Conservation (phyloP, 2,888 invertebrate genomes). For the Phyllotreta striolata region DNA sequence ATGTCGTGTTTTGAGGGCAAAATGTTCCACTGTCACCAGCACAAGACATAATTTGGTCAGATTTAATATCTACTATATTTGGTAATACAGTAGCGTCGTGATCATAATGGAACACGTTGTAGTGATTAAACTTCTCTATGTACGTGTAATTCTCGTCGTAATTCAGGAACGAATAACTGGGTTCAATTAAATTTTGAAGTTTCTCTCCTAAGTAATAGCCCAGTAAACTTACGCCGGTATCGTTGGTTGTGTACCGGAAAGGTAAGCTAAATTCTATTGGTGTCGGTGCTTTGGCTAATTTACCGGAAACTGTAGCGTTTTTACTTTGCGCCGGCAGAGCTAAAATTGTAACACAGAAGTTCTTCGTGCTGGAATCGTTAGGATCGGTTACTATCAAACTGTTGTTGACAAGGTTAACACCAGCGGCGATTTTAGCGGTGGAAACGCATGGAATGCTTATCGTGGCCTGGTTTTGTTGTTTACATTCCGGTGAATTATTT, state of each 20-base stretch:
- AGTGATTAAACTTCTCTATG: conserved; percentile 30
- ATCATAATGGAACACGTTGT: conserved; percentile 29
- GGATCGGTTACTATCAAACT: conserved; percentile 40
- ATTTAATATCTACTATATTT: conserved; percentile 21
- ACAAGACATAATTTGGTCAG: conserved; percentile 25
- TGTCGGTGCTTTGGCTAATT: background rate
- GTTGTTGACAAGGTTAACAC: conserved; percentile 48
- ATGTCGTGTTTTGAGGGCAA: conserved; percentile 28
- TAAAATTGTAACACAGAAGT: conserved; percentile 26
- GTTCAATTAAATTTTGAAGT: conserved; percentile 22
- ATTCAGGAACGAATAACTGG: conserved; percentile 28
- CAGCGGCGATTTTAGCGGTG: conserved; percentile 50
- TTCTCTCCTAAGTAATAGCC: conserved; percentile 29
- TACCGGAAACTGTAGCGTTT: conserved; percentile 7
- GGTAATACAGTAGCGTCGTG: conserved; percentile 23
- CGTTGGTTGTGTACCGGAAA: conserved; percentile 32
- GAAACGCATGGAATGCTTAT: conserved; percentile 55
- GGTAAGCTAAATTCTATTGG: conserved; percentile 14
- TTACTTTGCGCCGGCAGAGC: conserved; percentile 28
- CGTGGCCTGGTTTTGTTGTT: conserved; percentile 45
- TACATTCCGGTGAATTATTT: conserved; percentile 51
- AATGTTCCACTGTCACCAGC: conserved; percentile 33
- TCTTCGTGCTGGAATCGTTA: conserved; percentile 26
- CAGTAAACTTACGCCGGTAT: conserved; percentile 25
- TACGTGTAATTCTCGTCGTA: conserved; percentile 26